Base-by-base conservation (phyloP, 1,140 invertebrate species). In the Camponotus floridanus region DNA sequence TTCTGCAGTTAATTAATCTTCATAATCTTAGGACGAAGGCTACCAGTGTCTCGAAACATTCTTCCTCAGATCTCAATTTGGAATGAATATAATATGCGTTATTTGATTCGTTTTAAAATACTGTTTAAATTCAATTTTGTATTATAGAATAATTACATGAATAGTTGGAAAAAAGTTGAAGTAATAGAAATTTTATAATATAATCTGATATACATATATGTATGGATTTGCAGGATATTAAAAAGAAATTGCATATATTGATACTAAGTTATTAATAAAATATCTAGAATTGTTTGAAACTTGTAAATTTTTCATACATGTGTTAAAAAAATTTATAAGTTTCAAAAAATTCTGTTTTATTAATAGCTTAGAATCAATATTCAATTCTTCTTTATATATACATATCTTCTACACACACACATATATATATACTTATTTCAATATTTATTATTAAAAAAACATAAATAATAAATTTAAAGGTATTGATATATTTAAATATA, bases 1-100 rank as follows among this genome's bases (percentile, higher is more conserved):
- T 87, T 86, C 87, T 81, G 65, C 73, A 85, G 90, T 91, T 91
- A 92, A 92, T 92, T 92, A 92, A 92, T 92, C 89, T 91, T 91
- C 90, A 91, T 92, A 91, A 92, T 92, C 87, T 81, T 71, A 79
- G 57, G 76, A 90, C 87, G 61, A 65, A 51, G 45, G 62, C 61
- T 74, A 70, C 83, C 48, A 65, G 61, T 31, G 57, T 73, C 79
- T 84, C 57, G 42, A 74, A 85, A 76, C 84, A 87, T 86, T 74
- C 80, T 84, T 84, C 78, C 55, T 26, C 51, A 48, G 73, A 61
- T 87, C 68, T 83, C 79, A 83, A 83, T 83, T 71, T 48, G 39
- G 33, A 83, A 83, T 74, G n/a, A 42, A 39, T 68, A 83, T 74
- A 83, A 83, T 83, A 62, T 83, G 79, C 79, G 31, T 8, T 15